A percentile compares a stretch with the other conserved stretches of the same genome.
phyloP scores from a whole-genome alignment of 1,140 invertebrate genomes.

The Phthorimaea operculella region DNA sequence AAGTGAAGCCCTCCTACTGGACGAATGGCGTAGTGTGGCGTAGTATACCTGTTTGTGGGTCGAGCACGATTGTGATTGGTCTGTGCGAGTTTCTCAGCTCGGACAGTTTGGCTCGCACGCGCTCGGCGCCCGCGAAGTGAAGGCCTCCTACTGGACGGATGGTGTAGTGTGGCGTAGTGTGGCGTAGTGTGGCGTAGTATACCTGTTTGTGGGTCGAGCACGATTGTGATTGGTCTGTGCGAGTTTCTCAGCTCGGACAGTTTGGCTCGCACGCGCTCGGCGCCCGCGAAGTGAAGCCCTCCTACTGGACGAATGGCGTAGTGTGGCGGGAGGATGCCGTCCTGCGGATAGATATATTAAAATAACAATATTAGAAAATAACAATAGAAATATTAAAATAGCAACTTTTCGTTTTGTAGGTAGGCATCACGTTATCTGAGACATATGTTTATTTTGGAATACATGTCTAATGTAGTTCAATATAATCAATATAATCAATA shows the following conservation, averaged over 20 bases:
- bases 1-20: slow-evolving; percentile 52
- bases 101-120: slow-evolving; percentile 36
- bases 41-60: slow-evolving; percentile 29
- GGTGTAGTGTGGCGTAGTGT: slow-evolving; percentile 42
- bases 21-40: no score
- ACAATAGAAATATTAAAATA: no score
- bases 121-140: slow-evolving; percentile 51
- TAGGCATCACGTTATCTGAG: no score
- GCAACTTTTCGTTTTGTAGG: no score
- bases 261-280: slow-evolving; percentile 43
- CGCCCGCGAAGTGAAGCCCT: slow-evolving; percentile 49
- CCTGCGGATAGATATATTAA: no score
- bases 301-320: slow-evolving; percentile 38
- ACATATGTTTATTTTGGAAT: no score
- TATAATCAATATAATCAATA: no score
- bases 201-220: slow-evolving; percentile 30
- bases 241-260: slow-evolving; percentile 26
- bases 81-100: slow-evolving; percentile 24
- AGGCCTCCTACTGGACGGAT: slow-evolving; percentile 47
- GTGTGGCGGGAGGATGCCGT: no score
- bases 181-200: no score
- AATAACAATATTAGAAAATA: no score
- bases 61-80: slow-evolving; percentile 14
- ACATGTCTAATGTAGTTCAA: no score
- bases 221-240: slow-evolving; percentile 14